phyloP scores from a whole-genome alignment of 2,797 vertebrate genomes.

The Steatocranus sp. region DNA sequence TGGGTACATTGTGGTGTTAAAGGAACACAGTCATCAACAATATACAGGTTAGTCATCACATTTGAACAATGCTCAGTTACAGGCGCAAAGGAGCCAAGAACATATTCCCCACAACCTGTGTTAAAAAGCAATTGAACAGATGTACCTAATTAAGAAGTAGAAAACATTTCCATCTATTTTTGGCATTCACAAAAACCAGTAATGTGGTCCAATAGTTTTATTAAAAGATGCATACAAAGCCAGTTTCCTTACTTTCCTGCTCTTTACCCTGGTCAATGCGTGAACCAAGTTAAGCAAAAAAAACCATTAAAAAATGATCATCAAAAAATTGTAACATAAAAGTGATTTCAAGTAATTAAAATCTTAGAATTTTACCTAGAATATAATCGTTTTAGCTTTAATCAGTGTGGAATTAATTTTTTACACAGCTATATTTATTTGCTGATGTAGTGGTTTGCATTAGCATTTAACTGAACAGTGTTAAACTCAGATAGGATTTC shows the following conservation, averaged over 20 bases:
- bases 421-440: neutral
- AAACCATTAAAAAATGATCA: neutral
- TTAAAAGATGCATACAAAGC: neutral
- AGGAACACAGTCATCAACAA: neutral
- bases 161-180: neutral
- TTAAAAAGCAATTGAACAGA: neutral
- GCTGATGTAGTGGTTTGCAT: neutral
- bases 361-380: neutral
- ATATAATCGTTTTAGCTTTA: neutral
- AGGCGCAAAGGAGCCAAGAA: neutral
- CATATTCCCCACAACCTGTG: neutral
- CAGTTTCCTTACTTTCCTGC: neutral
- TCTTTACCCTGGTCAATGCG: fast-evolving
- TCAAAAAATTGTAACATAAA: neutral
- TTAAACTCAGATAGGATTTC: neutral
- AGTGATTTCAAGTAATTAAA: neutral
- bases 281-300: neutral
- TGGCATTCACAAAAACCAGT: neutral
- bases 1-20: neutral
- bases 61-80: neutral
- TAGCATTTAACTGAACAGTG: neutral
- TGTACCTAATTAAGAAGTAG: neutral
- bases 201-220: neutral
- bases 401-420: neutral
- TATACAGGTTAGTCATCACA: neutral